Evolutionary conservation across 2,888 invertebrate genomes (phyloP).

Genomic region (Drosophila koepferae): DNA sequence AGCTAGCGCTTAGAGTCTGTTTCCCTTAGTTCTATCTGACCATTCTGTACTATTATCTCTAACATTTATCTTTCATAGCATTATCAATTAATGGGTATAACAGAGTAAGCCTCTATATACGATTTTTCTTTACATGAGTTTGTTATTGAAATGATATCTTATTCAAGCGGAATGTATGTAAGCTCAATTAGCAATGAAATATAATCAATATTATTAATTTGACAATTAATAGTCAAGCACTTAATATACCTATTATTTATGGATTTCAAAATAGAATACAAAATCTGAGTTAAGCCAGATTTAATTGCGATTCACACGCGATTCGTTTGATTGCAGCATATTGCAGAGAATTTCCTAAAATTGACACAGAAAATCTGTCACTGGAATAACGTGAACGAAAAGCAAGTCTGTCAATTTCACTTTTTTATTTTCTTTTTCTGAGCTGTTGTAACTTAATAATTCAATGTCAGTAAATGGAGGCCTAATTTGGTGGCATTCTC

Average conservation of each 20-base stretch:
- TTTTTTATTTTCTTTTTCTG: not conserved
- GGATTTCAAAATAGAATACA: not conserved
- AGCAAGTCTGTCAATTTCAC: not conserved
- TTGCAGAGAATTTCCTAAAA: constrained; percentile 36
- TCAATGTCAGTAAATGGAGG: constrained; percentile 45
- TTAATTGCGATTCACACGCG: constrained; percentile 36
- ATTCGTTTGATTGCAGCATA: constrained; percentile 17
- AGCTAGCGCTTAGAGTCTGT: too few relatives aligned
- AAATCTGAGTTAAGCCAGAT: constrained; percentile 41
- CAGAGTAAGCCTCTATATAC: too few relatives aligned
- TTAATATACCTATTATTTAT: not conserved
- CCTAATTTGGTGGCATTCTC: constrained; percentile 32
- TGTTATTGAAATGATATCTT: too few relatives aligned
- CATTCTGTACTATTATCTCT: too few relatives aligned
- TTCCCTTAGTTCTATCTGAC: not conserved
- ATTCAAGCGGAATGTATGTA: too few relatives aligned
- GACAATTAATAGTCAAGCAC: not conserved
- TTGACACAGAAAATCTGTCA: constrained; percentile 38
- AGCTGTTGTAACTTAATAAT: constrained; percentile 69
- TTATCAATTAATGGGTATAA: too few relatives aligned
- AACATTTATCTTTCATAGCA: too few relatives aligned
- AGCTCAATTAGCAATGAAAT: too few relatives aligned
- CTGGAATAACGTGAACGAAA: not conserved
- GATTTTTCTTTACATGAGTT: too few relatives aligned
- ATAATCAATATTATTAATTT: not conserved